phyloP scores from a whole-genome alignment of 1,140 invertebrate species.

The Aphelenchoides besseyi region DNA sequence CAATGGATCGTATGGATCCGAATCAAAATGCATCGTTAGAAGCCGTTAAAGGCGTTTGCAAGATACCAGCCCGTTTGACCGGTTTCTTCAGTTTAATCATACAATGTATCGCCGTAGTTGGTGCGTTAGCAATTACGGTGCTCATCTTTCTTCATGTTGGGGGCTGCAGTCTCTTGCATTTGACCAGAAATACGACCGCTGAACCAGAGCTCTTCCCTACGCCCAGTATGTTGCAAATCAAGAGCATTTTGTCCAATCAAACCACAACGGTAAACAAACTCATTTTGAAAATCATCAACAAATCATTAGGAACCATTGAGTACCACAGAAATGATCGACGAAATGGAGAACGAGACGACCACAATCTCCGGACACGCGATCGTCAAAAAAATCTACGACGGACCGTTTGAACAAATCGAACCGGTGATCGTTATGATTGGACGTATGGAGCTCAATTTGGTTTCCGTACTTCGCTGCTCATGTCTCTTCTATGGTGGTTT shows the following conservation, averaged over 20 bases:
- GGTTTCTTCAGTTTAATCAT: conserved; percentile 49
- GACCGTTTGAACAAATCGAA: conserved; percentile 45
- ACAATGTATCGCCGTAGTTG: conserved; percentile 42
- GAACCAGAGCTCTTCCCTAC: not conserved
- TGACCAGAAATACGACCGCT: not conserved
- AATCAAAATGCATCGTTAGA: conserved; percentile 13
- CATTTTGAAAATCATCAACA: not conserved
- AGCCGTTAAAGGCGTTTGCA: conserved; percentile 40
- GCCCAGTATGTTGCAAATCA: conserved; percentile 3
- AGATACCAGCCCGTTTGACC: conserved; percentile 51
- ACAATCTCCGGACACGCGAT: not conserved
- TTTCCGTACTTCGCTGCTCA: conserved; percentile 50
- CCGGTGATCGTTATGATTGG: conserved; percentile 32
- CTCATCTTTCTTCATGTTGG: conserved; percentile 57
- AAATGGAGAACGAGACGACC: not conserved
- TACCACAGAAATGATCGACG: not conserved
- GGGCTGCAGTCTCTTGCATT: conserved; percentile 32
- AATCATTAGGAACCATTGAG: not conserved
- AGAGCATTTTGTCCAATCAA: not conserved
- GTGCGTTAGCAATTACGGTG: conserved; percentile 33
- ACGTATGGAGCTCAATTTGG: conserved; percentile 42
- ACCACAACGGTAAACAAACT: not conserved
- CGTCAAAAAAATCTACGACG: not conserved
- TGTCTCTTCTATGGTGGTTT: conserved; percentile 50
- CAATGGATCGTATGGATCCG: conserved; percentile 19